phyloP scores from a whole-genome alignment of 2,888 invertebrate genomes.

The Sylvicola cinctus region DNA sequence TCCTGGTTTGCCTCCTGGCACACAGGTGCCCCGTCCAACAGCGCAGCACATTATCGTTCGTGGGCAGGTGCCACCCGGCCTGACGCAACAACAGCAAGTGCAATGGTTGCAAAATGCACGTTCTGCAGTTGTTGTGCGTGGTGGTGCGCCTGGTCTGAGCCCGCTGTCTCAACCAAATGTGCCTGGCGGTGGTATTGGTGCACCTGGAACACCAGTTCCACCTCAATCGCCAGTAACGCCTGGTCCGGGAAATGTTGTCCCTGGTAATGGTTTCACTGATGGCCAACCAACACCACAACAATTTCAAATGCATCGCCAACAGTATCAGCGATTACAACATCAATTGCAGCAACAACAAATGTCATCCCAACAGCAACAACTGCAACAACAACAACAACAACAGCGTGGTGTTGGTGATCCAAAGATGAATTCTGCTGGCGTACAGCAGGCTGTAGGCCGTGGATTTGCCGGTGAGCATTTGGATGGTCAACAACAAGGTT shows the following conservation, averaged over 20 bases:
- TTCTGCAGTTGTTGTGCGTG: conserved; percentile 31
- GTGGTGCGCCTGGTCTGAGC: conserved; percentile 20
- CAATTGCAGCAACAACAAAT: conserved; percentile 10
- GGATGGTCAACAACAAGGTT: no score
- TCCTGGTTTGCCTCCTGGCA: conserved; percentile 23
- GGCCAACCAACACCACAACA: conserved; percentile 24
- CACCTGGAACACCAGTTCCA: conserved; percentile 2
- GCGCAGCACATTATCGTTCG: conserved; percentile 45
- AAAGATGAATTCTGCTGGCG: conserved; percentile 8
- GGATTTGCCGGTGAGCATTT: no score
- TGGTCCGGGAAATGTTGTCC: no score
- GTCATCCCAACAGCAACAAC: neutral
- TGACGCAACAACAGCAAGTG: conserved; percentile 39
- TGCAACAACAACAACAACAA: conserved; percentile 1
- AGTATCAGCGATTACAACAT: conserved; percentile 13
- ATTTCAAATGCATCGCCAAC: conserved; percentile 24
- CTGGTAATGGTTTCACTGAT: conserved; percentile 7
- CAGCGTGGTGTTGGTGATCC: neutral
- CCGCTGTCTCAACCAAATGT: conserved; percentile 15
- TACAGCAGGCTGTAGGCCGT: no score
- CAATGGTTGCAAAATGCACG: conserved; percentile 46
- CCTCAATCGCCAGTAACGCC: conserved; percentile 10
- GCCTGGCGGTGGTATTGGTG: neutral
- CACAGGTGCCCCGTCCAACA: conserved; percentile 25
- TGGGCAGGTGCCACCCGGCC: conserved; percentile 42